These are phyloP conservation scores for Didymodactylos carnosus DNA, from an alignment of 2,888 invertebrate genomes.

Conservation along the genomic window DNA sequence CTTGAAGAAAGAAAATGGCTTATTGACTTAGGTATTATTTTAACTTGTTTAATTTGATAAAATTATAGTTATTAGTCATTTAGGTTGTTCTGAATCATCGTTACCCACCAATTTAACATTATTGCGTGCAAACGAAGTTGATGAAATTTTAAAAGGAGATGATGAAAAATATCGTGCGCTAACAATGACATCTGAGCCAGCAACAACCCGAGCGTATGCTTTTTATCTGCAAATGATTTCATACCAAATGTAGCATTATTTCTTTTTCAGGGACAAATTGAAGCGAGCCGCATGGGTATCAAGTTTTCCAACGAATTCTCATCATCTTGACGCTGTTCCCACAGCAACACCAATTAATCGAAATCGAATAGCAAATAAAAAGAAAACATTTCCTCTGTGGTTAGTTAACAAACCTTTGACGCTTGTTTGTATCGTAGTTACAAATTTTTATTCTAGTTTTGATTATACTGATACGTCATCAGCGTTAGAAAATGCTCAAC, in stretches of 20 bases:
- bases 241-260: too few species aligned
- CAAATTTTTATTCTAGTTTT: slow-evolving; percentile 42
- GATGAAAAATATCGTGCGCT: slow-evolving; percentile 47
- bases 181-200: background rate
- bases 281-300: slow-evolving; percentile 3
- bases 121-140: slow-evolving; percentile 72
- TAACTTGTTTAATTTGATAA: too few species aligned
- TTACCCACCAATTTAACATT: slow-evolving; percentile 90
- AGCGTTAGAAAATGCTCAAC: slow-evolving; percentile 72
- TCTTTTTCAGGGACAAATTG: background rate
- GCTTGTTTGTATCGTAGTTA: background rate
- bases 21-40: slow-evolving; percentile 42
- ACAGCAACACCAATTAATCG: slow-evolving; percentile 93
- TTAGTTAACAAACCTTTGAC: slow-evolving; percentile 24
- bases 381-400: slow-evolving; percentile 52
- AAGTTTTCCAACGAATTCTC: slow-evolving; percentile 39
- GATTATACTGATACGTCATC: slow-evolving; percentile 82
- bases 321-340: slow-evolving; percentile 90
- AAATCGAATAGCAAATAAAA: slow-evolving; percentile 67
- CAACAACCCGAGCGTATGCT: slow-evolving; percentile 5
- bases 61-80: too few species aligned
- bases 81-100: slow-evolving; percentile 62
- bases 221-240: background rate
- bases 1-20: slow-evolving; percentile 84
- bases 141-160: slow-evolving; percentile 88